Evolutionary conservation across 2,888 invertebrate genomes (phyloP).

Genomic region (Eupithecia centaureata): DNA sequence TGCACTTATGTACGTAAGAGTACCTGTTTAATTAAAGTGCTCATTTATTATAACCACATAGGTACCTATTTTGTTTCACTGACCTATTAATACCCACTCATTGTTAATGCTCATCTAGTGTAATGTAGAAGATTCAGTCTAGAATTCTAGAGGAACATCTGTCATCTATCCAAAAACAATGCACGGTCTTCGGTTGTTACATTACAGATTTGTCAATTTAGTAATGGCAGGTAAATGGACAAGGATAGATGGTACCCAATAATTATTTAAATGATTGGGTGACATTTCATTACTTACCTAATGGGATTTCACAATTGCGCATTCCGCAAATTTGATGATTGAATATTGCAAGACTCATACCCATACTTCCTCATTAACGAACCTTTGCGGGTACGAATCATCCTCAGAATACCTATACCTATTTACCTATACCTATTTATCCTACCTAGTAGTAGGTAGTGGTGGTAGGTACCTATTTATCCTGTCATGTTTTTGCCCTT

Average conservation of each 20-base stretch:
- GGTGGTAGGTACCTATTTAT: no score
- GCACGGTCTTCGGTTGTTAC: conserved; percentile 1
- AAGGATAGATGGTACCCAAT: conserved; percentile 7
- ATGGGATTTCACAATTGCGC: conserved; percentile 11
- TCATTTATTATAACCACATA: background rate
- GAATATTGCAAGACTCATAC: background rate
- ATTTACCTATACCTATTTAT: no score
- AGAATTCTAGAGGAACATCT: no score
- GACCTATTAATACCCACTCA: background rate
- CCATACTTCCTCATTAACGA: background rate
- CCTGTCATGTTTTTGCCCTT: no score
- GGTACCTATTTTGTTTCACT: background rate
- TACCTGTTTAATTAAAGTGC: background rate
- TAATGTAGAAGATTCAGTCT: background rate
- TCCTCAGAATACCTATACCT: no score
- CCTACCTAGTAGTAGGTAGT: no score
- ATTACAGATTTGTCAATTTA: conserved; percentile 27
- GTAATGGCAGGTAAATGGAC: conserved; percentile 18
- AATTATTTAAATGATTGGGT: conserved; percentile 22
- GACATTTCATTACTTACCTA: background rate
- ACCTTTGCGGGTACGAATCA: no score
- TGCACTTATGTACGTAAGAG: background rate
- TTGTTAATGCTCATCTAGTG: background rate
- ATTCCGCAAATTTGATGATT: conserved; percentile 14
- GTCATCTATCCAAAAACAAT: background rate